phyloP scores from a whole-genome alignment of 2,888 invertebrate genomes.

The Amiota communis region DNA sequence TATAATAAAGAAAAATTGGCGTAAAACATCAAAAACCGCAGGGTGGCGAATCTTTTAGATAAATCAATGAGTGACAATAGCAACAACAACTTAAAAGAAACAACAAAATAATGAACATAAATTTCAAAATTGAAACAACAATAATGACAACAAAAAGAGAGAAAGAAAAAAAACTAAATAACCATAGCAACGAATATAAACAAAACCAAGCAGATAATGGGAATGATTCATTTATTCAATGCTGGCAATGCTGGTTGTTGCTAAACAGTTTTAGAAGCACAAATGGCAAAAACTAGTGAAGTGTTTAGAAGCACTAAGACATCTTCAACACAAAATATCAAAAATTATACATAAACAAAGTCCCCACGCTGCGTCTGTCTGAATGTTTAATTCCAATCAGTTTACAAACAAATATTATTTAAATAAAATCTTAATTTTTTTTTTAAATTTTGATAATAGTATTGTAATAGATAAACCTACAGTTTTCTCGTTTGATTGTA shows the following conservation, averaged over 20 bases:
- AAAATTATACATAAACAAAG: too few relatives aligned
- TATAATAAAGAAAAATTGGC: too few relatives aligned
- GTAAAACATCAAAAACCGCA: slow-evolving; percentile 19
- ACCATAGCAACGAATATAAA: neutral
- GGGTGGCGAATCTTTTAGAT: slow-evolving; percentile 20
- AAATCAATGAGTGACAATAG: slow-evolving; percentile 18
- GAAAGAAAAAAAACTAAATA: neutral
- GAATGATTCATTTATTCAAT: neutral
- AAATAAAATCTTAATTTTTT: too few relatives aligned
- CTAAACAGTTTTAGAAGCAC: slow-evolving; percentile 11
- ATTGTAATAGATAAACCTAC: too few relatives aligned
- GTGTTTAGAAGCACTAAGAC: too few relatives aligned
- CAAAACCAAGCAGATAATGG: neutral
- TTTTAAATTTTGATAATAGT: too few relatives aligned
- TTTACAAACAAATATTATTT: too few relatives aligned
- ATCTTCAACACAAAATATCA: too few relatives aligned
- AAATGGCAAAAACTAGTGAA: too few relatives aligned
- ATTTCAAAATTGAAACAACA: neutral
- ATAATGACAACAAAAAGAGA: neutral
- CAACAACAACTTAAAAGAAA: neutral
- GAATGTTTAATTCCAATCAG: too few relatives aligned
- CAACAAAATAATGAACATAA: slow-evolving; percentile 5
- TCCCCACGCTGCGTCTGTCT: too few relatives aligned
- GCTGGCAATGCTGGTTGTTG: neutral
- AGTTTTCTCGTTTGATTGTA: too few relatives aligned